Base-by-base conservation (phyloP, 2,888 invertebrate genomes). In the Eledona agricola region DNA sequence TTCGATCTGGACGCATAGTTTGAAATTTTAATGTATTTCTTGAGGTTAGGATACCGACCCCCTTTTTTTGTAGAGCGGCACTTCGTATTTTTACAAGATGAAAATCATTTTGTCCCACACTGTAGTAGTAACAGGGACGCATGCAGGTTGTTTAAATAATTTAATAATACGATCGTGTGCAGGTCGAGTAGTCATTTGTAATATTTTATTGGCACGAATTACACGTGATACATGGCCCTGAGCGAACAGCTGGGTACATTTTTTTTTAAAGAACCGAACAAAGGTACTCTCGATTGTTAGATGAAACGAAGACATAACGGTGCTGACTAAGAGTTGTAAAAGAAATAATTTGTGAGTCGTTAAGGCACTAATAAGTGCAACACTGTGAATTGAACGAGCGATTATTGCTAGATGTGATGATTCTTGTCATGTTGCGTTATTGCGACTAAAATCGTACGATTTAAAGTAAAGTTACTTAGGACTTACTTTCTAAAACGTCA, bases 291-390 rank as follows among this genome's bases (percentile, higher is more conserved):
- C 17, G 10, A 29, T 47, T 47, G 25, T 46, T 17, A 35, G 32
- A 34, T 35, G 9, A 47, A 34, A 28, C 5, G 12, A 25, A 25
- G 12, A 25, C 4, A 25, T 3, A 13, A 4, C 19, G 7, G 34
- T 19, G 34, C 20, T 16, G 12, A 29, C 29, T 31, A 1, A 31
- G n/a, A n/a, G n/a, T 31, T 1, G 3, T 4, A 26, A 26, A 26
- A 9, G 7, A 26, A 25, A 12, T 19, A 31, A 42, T 29, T 34
- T 15, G 29, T 34, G 34, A 22, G 20, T 26, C 9, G 43, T 45
- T 62, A 63, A 63, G 63, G 63, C 63, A 63, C 63, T 59, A 55
- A 51, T 55, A 29, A 61, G 61, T 63, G 63, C 61, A 57, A 43
- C 42, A 46, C 46, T 56, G 58, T 56, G 37, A 40, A 54, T 58